Evolutionary conservation across 2,888 invertebrate species (phyloP).

Genomic region (Ceriagrion tenellum): DNA sequence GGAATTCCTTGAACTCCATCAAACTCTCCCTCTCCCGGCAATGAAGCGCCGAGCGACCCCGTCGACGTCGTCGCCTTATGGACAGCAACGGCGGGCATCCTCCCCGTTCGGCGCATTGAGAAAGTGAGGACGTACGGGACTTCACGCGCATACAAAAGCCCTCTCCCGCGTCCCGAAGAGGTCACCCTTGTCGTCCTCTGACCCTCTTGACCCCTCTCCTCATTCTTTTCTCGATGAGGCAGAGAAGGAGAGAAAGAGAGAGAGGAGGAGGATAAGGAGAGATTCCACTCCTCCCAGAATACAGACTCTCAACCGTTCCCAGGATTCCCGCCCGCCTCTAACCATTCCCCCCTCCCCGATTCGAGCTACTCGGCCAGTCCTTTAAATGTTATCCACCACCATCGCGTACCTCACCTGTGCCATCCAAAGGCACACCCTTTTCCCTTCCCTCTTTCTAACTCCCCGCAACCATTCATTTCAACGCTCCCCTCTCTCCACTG

Average conservation of each 20-base stretch:
- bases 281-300: background rate
- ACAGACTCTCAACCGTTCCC: background rate
- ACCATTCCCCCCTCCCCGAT: background rate
- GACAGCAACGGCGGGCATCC: background rate
- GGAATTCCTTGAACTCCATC: background rate
- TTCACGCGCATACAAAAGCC: constrained; percentile 4
- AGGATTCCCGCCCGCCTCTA: background rate
- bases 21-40: background rate
- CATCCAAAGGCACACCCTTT: background rate
- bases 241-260: background rate
- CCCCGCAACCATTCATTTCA: background rate
- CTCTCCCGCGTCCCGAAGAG: background rate
- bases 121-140: background rate
- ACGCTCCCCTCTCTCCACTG: background rate
- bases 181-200: background rate
- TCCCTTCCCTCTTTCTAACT: background rate
- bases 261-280: background rate
- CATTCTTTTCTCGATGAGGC: background rate
- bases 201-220: constrained; percentile 26
- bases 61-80: background rate
- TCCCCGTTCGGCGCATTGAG: background rate
- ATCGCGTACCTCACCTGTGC: background rate
- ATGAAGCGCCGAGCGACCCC: background rate
- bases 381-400: background rate
- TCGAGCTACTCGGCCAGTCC: background rate